Percentiles rank a stretch among this genome's conserved stretches.
Conservation (phyloP, 2,797 vertebrate genomes). For the Mallotus villosus region DNA sequence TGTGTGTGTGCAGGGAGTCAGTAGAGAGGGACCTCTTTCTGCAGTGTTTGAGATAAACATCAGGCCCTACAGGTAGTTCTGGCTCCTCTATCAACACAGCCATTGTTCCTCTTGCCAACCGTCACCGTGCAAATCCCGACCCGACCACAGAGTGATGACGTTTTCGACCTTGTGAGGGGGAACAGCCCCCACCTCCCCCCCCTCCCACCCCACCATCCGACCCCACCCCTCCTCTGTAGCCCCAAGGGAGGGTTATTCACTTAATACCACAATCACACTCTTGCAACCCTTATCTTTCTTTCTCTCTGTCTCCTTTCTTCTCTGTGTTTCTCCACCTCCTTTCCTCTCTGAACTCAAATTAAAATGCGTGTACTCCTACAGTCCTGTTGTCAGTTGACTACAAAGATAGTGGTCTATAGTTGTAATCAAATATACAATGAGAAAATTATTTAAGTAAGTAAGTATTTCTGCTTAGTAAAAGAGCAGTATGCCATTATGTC, state of each 20-base stretch:
- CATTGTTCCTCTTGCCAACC: conserved; percentile 50
- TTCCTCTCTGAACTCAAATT: conserved; percentile 35
- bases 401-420: neutral
- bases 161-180: neutral
- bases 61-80: conserved; percentile 59
- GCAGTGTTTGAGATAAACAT: conserved; percentile 51
- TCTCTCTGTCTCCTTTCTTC: neutral
- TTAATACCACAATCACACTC: neutral
- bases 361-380: neutral
- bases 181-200: neutral
- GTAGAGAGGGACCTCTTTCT: conserved; percentile 13
- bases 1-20: conserved; percentile 2
- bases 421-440: neutral
- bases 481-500: conserved; percentile 71
- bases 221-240: neutral
- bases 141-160: conserved; percentile 33
- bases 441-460: no score
- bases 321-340: conserved; percentile 17
- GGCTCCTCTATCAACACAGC: conserved; percentile 53
- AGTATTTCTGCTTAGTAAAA: conserved; percentile 62
- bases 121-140: conserved; percentile 21
- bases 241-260: conserved; percentile 53
- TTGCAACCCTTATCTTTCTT: neutral
- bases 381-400: no score
- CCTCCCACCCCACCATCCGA: no score